Percentiles rank a stretch among this genome's conserved stretches.
These are phyloP conservation scores for Neuroscelio doddi DNA, from an alignment of 2,888 invertebrate genomes.

Conservation along the genomic window DNA sequence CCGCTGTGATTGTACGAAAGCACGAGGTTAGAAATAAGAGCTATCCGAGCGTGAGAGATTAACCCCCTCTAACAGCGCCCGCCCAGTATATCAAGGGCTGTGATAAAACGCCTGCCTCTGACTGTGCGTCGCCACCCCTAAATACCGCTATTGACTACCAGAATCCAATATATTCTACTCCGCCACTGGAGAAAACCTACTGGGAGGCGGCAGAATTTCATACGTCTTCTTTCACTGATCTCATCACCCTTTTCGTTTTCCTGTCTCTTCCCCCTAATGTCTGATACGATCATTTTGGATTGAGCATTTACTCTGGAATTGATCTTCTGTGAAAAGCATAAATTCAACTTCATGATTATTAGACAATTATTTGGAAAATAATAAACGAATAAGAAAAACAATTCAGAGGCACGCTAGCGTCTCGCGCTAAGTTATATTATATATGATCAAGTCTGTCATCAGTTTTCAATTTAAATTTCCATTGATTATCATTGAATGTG, in stretches of 20 bases:
- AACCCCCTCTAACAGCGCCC: slow-evolving; percentile 70
- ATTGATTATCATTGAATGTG: too few species aligned
- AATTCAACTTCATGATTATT: slow-evolving; percentile 21
- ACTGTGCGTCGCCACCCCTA: slow-evolving; percentile 68
- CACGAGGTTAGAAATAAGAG: slow-evolving; percentile 70
- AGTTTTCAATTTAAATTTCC: too few species aligned
- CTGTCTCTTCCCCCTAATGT: slow-evolving; percentile 43
- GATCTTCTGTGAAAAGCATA: slow-evolving; percentile 60
- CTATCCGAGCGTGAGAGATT: slow-evolving; percentile 72
- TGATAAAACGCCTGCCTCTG: slow-evolving; percentile 70
- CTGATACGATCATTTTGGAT: slow-evolving; percentile 66
- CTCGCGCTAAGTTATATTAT: too few species aligned
- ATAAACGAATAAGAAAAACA: neutral
- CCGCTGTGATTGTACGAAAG: slow-evolving; percentile 17
- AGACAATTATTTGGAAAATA: neutral
- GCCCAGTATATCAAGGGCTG: slow-evolving; percentile 71
- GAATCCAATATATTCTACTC: slow-evolving; percentile 70
- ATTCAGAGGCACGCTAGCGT: too few species aligned
- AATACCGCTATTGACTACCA: slow-evolving; percentile 71
- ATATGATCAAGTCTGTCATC: too few species aligned
- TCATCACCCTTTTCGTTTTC: slow-evolving; percentile 48
- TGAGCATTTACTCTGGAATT: slow-evolving; percentile 72
- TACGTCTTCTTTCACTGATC: slow-evolving; percentile 67
- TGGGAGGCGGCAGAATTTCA: slow-evolving; percentile 70
- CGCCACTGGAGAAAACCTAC: slow-evolving; percentile 65